Evolutionary conservation across 2,797 vertebrate genomes (phyloP).

Genomic region (Megalops cyprinoides): DNA sequence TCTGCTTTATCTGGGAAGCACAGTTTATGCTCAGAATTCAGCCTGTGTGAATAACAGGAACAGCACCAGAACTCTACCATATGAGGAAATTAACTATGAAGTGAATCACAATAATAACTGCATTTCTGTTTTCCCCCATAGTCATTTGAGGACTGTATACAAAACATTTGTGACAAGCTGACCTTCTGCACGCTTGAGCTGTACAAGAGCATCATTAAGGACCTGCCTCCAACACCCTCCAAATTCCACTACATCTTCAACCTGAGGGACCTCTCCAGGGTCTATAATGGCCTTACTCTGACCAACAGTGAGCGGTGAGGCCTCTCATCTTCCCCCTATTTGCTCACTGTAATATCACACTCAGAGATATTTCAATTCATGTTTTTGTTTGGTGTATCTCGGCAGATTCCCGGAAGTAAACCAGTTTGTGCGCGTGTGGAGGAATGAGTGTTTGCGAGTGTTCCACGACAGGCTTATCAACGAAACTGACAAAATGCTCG

Average conservation of each 20-base stretch:
- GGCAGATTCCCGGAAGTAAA: slow-evolving; percentile 82
- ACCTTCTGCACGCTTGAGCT: slow-evolving; percentile 86
- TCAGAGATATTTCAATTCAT: background rate
- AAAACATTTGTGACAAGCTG: slow-evolving; percentile 77
- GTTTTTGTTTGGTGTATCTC: background rate
- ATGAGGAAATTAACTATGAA: background rate
- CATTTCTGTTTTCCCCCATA: slow-evolving; percentile 54
- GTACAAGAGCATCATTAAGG: slow-evolving; percentile 83
- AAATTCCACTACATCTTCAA: slow-evolving; percentile 99
- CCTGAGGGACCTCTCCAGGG: slow-evolving; percentile 88
- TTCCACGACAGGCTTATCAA: slow-evolving; percentile 93
- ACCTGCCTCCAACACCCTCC: slow-evolving; percentile 91
- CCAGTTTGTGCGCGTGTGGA: slow-evolving; percentile 94
- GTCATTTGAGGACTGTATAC: slow-evolving; percentile 79
- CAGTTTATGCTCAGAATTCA: background rate
- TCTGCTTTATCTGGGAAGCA: background rate
- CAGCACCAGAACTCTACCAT: background rate
- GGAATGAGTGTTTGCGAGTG: slow-evolving; percentile 93
- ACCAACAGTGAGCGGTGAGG: slow-evolving; percentile 85
- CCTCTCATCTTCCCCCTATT: background rate
- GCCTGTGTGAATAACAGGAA: background rate
- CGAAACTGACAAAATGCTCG: slow-evolving; percentile 85
- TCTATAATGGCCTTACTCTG: slow-evolving; percentile 87
- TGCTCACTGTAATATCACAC: background rate
- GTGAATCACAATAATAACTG: background rate